Evolutionary conservation across 37 sponge, comb jelly and placozoan genomes (phyloP), one percentile per base, ranked within the genome.

Genomic region (Haliclona indistincta): DNA sequence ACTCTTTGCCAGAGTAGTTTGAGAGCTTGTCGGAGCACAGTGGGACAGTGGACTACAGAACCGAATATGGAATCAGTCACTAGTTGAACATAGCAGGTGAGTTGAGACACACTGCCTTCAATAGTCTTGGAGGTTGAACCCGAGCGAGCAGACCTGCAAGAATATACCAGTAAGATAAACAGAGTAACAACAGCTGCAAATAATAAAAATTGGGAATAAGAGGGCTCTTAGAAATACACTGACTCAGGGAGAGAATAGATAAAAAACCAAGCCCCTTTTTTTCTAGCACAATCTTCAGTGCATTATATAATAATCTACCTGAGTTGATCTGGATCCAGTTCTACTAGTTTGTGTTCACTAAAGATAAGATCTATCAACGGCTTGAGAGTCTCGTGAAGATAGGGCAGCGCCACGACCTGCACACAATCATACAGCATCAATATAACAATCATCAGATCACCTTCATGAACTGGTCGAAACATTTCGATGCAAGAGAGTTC

Each of bases 381-480:
- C 55, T 73, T 74, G 54, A 95, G 77, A 17, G 83, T 82, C 25
- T 78, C 86, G 35, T 91, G 89, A 42, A 95, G 89, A 62, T 86
- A 95, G 6, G 86, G 86, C 58, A 83, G 76, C 0, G 89, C 92
- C 7, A 88, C 89, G 29, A 93, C 71, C 91, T 90, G 73, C 25
- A 47, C 2, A 39, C 36, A 23, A 35, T n/a, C n/a, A n/a, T n/a
- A 52, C 42, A 35, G 67, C 20, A 75, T 68, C 63, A 76, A 5
- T 25, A n/a, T 11, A 47, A 47, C 6, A 58, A 25, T n/a, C 60
- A 58, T 20, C 28, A 6, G 6, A 8, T 63, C 30, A 95, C 89
- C 84, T 97, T 97, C 94, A 97, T 91, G 77, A 94, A 93, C 70
- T 97, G 94, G 67, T 97, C 98, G 42, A 84, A 70, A 32, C 87